Percentiles rank a stretch among this genome's conserved stretches.
These are phyloP conservation scores for Puma concolor DNA, from an alignment of 2,113 vertebrate species.

Conservation along the genomic window DNA sequence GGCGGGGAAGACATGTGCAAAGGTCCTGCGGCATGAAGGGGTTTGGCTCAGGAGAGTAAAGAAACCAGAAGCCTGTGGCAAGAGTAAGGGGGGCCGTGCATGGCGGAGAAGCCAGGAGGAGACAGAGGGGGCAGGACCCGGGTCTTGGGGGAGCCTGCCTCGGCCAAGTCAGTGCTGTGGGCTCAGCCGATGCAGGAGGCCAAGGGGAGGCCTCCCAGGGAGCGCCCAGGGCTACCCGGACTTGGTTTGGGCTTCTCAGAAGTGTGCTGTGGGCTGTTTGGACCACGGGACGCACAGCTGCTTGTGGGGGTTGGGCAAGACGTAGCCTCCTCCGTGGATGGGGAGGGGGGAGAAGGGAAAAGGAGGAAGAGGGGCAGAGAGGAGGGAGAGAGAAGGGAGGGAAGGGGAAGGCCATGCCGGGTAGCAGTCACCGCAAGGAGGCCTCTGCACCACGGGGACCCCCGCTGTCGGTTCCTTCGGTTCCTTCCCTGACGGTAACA, in stretches of 20 bases:
- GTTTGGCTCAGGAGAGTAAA: not conserved
- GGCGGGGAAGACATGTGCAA: not conserved
- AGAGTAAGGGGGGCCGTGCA: not conserved
- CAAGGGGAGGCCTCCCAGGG: not conserved
- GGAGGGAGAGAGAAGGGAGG: not conserved
- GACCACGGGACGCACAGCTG: not conserved
- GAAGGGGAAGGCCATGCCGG: not conserved
- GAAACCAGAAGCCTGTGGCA: not conserved
- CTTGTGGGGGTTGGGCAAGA: not conserved
- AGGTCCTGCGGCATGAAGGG: not conserved
- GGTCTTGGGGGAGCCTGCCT: not conserved
- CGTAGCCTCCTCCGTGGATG: not conserved
- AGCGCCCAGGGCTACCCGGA: not conserved
- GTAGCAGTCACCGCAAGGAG: not conserved
- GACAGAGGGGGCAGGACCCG: not conserved
- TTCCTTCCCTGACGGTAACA: not conserved
- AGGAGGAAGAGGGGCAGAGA: not conserved
- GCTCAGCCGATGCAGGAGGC: not conserved
- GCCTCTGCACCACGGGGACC: not conserved
- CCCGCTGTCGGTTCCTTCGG: not conserved
- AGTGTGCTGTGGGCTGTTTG: not conserved
- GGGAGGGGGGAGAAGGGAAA: accelerated
- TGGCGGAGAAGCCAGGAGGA: not conserved
- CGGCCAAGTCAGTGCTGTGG: not conserved
- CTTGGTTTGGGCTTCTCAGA: not conserved